phyloP scores from a whole-genome alignment of 2,113 vertebrate species.

The Monopterus albus region DNA sequence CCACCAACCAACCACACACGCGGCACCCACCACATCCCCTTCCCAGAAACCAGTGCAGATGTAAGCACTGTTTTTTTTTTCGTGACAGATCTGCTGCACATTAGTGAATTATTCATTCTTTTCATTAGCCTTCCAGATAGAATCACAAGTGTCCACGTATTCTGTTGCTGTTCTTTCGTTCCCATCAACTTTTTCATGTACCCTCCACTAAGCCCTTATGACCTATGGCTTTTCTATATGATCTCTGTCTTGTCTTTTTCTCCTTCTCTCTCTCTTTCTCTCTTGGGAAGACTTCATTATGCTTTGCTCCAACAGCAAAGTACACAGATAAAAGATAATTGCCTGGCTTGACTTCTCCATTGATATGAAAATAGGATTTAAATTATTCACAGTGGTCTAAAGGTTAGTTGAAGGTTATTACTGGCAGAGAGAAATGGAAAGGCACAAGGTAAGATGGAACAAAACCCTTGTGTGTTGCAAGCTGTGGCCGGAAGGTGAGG shows the following conservation, averaged over 20 bases:
- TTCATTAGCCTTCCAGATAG: slow-evolving; percentile 87
- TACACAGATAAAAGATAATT: slow-evolving; percentile 99
- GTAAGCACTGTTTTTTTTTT: slow-evolving; percentile 61
- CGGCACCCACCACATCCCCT: slow-evolving; percentile 51
- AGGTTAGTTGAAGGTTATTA: slow-evolving; percentile 99
- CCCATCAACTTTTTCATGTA: slow-evolving; percentile 18
- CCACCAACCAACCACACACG: slow-evolving; percentile 58
- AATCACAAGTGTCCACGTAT: slow-evolving; percentile 75
- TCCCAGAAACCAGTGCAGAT: slow-evolving; percentile 74
- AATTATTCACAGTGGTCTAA: slow-evolving; percentile 96
- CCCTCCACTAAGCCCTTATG: slow-evolving; percentile 31
- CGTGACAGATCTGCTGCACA: slow-evolving; percentile 86
- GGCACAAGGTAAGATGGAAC: slow-evolving; percentile 54
- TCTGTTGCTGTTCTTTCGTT: slow-evolving; percentile 64
- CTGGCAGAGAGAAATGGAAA: slow-evolving; percentile 79
- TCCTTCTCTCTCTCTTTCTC: slow-evolving; percentile 20
- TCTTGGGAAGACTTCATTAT: slow-evolving; percentile 92
- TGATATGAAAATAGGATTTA: slow-evolving; percentile 97
- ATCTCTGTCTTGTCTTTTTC: slow-evolving; percentile 22
- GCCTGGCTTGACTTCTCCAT: slow-evolving; percentile 96
- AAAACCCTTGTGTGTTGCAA: slow-evolving; percentile 75
- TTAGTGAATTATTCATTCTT: slow-evolving; percentile 92
- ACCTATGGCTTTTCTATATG: slow-evolving; percentile 60
- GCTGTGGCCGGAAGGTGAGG: slow-evolving; percentile 83
- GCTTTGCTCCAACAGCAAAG: slow-evolving; percentile 91